These are phyloP conservation scores for Bemisia tabaci DNA, from an alignment of 1,140 invertebrate genomes.

Conservation along the genomic window DNA sequence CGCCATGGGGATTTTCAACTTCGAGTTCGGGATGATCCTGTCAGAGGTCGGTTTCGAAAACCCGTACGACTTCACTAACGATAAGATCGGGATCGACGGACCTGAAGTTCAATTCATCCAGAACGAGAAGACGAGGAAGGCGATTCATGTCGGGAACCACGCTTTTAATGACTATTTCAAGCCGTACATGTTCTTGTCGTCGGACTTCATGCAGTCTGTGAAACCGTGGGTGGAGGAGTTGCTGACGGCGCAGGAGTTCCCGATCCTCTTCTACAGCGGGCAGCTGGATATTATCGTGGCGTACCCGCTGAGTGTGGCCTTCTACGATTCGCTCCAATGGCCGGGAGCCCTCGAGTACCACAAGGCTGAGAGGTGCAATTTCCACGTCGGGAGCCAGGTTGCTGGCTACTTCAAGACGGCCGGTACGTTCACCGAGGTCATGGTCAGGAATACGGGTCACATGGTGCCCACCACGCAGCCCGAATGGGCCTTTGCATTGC, in stretches of 20 bases:
- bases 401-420: conserved; percentile 45
- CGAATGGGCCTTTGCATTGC: conserved; percentile 37
- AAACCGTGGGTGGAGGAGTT: conserved; percentile 58
- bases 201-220: conserved; percentile 71
- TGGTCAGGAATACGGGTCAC: conserved; percentile 46
- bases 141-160: conserved; percentile 68
- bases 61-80: conserved; percentile 35
- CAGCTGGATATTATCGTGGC: too few relatives aligned
- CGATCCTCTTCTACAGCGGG: conserved; percentile 63
- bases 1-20: conserved; percentile 3
- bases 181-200: conserved; percentile 52
- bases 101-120: conserved; percentile 38
- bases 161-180: conserved; percentile 40
- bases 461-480: conserved; percentile 51
- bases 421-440: conserved; percentile 43
- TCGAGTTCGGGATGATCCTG: too few relatives aligned
- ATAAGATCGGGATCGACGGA: conserved; percentile 30
- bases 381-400: conserved; percentile 33
- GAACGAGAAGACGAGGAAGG: conserved; percentile 41
- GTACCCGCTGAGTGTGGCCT: too few relatives aligned
- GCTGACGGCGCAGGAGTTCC: conserved; percentile 45
- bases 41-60: conserved; percentile 6
- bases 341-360: conserved; percentile 30
- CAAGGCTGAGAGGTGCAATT: conserved; percentile 29
- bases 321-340: too few relatives aligned